phyloP scores from a whole-genome alignment of 2,113 vertebrate genomes.

The Onychostruthus taczanowskii region DNA sequence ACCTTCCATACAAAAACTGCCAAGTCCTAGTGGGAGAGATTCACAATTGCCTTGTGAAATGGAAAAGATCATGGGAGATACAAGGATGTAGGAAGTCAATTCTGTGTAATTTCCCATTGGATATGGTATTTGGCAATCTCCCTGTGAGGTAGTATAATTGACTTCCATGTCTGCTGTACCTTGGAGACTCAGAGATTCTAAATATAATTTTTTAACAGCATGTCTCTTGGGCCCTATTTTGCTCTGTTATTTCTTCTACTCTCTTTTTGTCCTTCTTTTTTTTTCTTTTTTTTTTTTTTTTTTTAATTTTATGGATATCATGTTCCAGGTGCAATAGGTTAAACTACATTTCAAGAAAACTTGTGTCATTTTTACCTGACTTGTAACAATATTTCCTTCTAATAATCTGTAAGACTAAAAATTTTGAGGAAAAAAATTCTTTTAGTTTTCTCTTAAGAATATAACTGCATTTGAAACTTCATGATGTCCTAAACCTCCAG shows the following conservation, averaged over 20 bases:
- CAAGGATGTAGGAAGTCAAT: background rate
- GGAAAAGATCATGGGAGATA: background rate
- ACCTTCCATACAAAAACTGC: background rate
- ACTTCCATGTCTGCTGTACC: background rate
- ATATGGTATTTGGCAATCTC: constrained; percentile 3
- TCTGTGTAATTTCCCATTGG: background rate
- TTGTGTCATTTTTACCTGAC: background rate
- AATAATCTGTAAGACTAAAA: background rate
- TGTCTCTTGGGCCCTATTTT: background rate
- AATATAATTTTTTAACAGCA: constrained; percentile 27
- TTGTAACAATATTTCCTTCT: constrained; percentile 40
- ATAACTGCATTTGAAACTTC: constrained; percentile 33
- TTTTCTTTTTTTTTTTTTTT: background rate
- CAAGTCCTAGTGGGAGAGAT: background rate
- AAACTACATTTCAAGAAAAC: constrained; percentile 10
- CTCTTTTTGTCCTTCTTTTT: background rate
- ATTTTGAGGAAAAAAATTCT: background rate
- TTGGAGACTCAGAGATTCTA: constrained; percentile 12
- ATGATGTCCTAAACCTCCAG: constrained; percentile 3
- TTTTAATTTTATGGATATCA: background rate
- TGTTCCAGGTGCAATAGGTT: background rate
- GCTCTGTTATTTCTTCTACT: background rate
- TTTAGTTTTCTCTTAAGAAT: constrained; percentile 51
- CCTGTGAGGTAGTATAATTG: constrained; percentile 19
- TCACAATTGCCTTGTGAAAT: background rate